These are phyloP conservation scores for Lasioglossum vierecki DNA, from an alignment of 2,888 invertebrate species.

Conservation along the genomic window DNA sequence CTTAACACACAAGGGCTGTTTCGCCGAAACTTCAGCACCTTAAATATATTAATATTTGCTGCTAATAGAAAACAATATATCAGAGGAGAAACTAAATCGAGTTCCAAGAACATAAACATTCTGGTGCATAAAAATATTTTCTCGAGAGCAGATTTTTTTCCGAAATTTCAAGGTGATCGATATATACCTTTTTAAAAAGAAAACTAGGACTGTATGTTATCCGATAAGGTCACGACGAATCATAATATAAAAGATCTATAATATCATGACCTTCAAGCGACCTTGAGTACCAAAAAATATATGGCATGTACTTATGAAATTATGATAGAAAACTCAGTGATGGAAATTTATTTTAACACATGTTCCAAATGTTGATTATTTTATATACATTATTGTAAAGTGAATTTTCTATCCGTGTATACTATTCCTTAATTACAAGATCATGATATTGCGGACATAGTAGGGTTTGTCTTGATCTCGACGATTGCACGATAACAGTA, in stretches of 20 bases:
- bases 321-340: neutral
- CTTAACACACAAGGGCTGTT: slow-evolving; percentile 21
- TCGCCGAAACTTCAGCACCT: slow-evolving; percentile 32
- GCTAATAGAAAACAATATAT: neutral
- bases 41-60: neutral
- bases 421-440: neutral
- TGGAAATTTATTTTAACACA: too few relatives aligned
- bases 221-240: neutral
- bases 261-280: neutral
- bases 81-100: too few relatives aligned
- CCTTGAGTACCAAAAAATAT: slow-evolving; percentile 1
- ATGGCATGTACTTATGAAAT: neutral
- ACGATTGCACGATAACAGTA: neutral
- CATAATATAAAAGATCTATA: neutral
- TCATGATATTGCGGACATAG: neutral
- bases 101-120: neutral
- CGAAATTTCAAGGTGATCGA: neutral
- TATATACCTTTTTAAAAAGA: neutral
- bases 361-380: too few relatives aligned
- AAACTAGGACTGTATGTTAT: neutral
- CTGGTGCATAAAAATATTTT: neutral
- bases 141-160: neutral
- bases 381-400: too few relatives aligned
- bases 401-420: neutral
- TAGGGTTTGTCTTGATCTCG: neutral